Evolutionary conservation across 2,888 invertebrate species (phyloP).

Genomic region (Hybos culiciformis): DNA sequence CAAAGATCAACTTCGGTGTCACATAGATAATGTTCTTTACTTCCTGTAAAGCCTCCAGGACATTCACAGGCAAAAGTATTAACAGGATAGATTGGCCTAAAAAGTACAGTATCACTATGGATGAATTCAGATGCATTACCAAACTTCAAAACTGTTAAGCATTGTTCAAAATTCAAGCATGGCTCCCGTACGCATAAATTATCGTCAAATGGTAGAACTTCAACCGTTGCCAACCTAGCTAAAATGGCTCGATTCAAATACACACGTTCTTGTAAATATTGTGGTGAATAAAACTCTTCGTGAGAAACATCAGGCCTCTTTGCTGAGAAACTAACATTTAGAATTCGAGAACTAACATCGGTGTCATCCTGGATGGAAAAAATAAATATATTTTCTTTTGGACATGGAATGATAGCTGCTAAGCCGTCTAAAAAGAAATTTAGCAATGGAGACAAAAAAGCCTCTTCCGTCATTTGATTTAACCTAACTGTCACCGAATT

Average conservation of each 20-base stretch:
- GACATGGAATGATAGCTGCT: slow-evolving; percentile 83
- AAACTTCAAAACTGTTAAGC: slow-evolving; percentile 79
- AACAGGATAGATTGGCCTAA: slow-evolving; percentile 87
- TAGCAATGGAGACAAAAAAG: slow-evolving; percentile 77
- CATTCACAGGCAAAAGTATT: slow-evolving; percentile 89
- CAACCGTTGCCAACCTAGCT: slow-evolving; percentile 75
- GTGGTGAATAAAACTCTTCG: slow-evolving; percentile 70
- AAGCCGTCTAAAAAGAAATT: slow-evolving; percentile 81
- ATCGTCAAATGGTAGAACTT: slow-evolving; percentile 91
- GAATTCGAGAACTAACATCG: slow-evolving; percentile 70
- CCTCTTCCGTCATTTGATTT: slow-evolving; percentile 85
- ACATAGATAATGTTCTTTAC: slow-evolving; percentile 79
- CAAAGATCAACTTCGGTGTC: slow-evolving; percentile 94
- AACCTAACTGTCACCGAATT: slow-evolving; percentile 88
- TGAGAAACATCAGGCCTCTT: slow-evolving; percentile 63
- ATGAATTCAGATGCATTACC: slow-evolving; percentile 87
- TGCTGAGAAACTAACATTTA: slow-evolving; percentile 91
- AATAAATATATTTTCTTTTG: slow-evolving; percentile 81
- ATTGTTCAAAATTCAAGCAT: slow-evolving; percentile 87
- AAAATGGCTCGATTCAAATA: slow-evolving; percentile 81
- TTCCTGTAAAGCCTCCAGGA: slow-evolving; percentile 82
- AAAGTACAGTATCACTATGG: slow-evolving; percentile 75
- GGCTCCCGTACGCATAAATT: slow-evolving; percentile 92
- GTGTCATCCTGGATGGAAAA: slow-evolving; percentile 90
- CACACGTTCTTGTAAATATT: slow-evolving; percentile 84